phyloP scores from a whole-genome alignment of 2,797 vertebrate genomes.

The Pristis pectinata region DNA sequence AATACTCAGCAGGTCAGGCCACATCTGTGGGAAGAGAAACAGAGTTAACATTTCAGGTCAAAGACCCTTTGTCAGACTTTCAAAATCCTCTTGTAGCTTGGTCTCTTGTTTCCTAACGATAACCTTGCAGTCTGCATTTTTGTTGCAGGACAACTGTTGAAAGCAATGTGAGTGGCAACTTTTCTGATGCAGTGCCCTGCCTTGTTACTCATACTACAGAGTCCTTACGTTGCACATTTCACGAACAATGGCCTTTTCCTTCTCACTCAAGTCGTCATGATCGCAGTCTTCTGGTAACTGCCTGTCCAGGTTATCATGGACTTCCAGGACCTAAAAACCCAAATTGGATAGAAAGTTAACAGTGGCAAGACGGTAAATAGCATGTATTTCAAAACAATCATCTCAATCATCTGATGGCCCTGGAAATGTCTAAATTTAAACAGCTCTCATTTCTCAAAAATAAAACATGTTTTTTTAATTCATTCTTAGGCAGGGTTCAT shows the following conservation, averaged over 20 bases:
- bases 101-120: background rate
- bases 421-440: background rate
- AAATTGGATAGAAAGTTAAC: background rate
- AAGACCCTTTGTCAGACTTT: too few species aligned
- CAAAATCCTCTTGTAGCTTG: too few species aligned
- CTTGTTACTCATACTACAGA: background rate
- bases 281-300: constrained; percentile 82
- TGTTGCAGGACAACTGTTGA: background rate
- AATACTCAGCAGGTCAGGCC: too few species aligned
- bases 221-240: constrained; percentile 95
- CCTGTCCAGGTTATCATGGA: constrained; percentile 92
- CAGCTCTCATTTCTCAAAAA: background rate
- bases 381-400: background rate
- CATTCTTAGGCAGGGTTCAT: background rate
- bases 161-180: background rate
- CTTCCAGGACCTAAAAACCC: constrained; percentile 78
- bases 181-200: background rate
- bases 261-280: constrained; percentile 84
- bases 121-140: background rate
- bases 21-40: too few species aligned
- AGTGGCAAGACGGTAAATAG: background rate
- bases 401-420: background rate
- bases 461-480: background rate
- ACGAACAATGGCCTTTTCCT: constrained; percentile 94
- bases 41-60: too few species aligned